Percentiles rank a stretch among this genome's conserved stretches.
Evolutionary conservation across 2,888 invertebrate species (phyloP).

Genomic region (Venusia cambrica): DNA sequence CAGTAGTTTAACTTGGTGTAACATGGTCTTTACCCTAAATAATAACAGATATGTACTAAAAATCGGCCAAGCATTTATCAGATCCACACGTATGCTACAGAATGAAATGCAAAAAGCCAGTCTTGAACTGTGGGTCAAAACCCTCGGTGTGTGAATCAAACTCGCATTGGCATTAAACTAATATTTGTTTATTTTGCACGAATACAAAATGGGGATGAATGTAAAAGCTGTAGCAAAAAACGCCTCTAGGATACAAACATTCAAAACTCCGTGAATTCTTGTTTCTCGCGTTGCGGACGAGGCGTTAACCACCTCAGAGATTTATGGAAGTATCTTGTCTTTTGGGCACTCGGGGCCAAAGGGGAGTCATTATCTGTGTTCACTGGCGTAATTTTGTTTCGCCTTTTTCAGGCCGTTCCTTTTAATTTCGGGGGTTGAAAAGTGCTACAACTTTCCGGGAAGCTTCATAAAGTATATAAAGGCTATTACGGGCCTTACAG

Average conservation of each 20-base stretch:
- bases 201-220: too few relatives aligned
- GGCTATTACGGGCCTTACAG: slow-evolving; percentile 36
- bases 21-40: too few relatives aligned
- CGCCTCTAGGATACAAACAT: slow-evolving; percentile 12
- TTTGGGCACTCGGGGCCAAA: slow-evolving; percentile 56
- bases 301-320: slow-evolving; percentile 65
- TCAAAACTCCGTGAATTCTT: slow-evolving; percentile 34
- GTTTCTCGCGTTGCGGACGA: slow-evolving; percentile 61
- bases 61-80: too few relatives aligned
- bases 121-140: too few relatives aligned
- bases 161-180: too few relatives aligned
- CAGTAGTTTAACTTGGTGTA: too few relatives aligned
- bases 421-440: slow-evolving; percentile 48
- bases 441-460: slow-evolving; percentile 35
- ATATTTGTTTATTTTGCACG: too few relatives aligned
- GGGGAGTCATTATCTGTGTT: slow-evolving; percentile 61
- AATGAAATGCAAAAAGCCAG: too few relatives aligned
- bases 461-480: slow-evolving; percentile 44
- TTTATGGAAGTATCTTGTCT: slow-evolving; percentile 68
- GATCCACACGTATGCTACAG: too few relatives aligned
- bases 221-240: too few relatives aligned
- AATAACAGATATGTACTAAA: too few relatives aligned
- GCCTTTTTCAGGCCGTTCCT: slow-evolving; percentile 43
- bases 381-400: slow-evolving; percentile 53
- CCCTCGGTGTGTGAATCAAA: too few relatives aligned